Evolutionary conservation across 2,113 vertebrate genomes (phyloP), one percentile per base, ranked within the genome.

Genomic region (Onychorhynchus coronatus): DNA sequence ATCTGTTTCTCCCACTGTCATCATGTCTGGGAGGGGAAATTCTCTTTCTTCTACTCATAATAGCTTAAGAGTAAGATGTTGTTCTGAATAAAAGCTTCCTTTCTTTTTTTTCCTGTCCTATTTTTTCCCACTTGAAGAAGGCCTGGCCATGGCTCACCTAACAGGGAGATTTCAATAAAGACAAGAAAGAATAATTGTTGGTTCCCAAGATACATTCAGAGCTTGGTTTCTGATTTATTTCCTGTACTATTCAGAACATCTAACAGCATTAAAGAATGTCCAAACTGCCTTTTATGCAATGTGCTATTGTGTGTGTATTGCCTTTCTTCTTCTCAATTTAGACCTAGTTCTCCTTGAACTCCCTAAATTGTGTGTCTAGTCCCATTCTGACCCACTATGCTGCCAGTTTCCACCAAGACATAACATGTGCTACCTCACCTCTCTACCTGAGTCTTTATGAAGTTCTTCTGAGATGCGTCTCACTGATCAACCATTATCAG

Each of bases 241-340:
- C 73, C 44, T 81, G 14, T 75, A 66, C 25, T 44, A n/a, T 85
- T 88, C 68, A 83, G 46, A 91, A 74, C 93, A 90, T 71, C 67
- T 88, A 89, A 91, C 41, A 86, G 61, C 79, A 95, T 88, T 96
- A 97, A 96, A 97, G 46, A 55, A 75, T 81, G 68, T 81, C 72
- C 39, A 68, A 20, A 78, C 46, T 76, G 41, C 59, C 46, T 49
- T 80, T 62, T 85, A 55, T 81, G 68, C 37, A 66, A 21, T n/a
- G n/a, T 82, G 28, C 42, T 87, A 3, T 25, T 85, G 53, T 76
- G 33, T 63, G 21, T 56, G 6, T n/a, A 17, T 39, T 62, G 17
- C 13, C 70, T 81, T 85, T 91, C 33, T 76, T 80, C 35, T 75
- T 59, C 31, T 81, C 56, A 41, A 35, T 37, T 44, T 59, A 83